Evolutionary conservation across 2,888 invertebrate genomes (phyloP).

Genomic region (Drosophila falleni): DNA sequence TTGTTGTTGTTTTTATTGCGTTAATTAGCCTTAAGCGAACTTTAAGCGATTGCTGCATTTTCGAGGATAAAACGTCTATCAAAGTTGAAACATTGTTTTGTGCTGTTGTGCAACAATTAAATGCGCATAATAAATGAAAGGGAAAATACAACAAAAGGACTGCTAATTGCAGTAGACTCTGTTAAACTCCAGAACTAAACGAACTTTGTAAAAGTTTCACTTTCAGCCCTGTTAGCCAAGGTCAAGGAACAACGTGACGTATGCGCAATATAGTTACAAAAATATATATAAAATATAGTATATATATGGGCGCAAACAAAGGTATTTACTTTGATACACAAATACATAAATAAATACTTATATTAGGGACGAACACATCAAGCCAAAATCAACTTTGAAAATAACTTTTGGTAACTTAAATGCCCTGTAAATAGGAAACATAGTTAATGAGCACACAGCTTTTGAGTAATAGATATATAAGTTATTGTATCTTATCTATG

Average conservation of each 20-base stretch:
- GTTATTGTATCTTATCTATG: neutral
- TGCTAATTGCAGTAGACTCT: conserved; percentile 33
- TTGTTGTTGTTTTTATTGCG: conserved; percentile 16
- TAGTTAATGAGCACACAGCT: too few relatives aligned
- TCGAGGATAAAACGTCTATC: conserved; percentile 16
- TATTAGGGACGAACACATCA: conserved; percentile 27
- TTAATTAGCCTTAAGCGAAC: conserved; percentile 24
- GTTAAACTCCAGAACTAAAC: neutral
- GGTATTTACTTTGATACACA: conserved; percentile 29
- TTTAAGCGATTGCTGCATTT: conserved; percentile 24
- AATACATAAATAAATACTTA: conserved; percentile 18
- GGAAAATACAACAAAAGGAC: conserved; percentile 15
- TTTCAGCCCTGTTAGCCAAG: conserved; percentile 50
- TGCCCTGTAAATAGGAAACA: conserved; percentile 10
- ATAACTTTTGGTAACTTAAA: neutral
- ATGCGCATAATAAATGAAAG: conserved; percentile 25
- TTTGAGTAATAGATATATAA: neutral
- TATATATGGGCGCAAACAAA: conserved; percentile 23
- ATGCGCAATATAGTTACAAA: conserved; percentile 30
- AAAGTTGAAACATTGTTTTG: conserved; percentile 26
- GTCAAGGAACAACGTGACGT: conserved; percentile 55
- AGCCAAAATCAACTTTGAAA: conserved; percentile 1
- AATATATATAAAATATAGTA: too few relatives aligned
- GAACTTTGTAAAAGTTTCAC: conserved; percentile 25
- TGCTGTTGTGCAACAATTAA: conserved; percentile 30